Evolutionary conservation across 2,797 vertebrate genomes (phyloP).

Genomic region (Gorsachius magnificus): DNA sequence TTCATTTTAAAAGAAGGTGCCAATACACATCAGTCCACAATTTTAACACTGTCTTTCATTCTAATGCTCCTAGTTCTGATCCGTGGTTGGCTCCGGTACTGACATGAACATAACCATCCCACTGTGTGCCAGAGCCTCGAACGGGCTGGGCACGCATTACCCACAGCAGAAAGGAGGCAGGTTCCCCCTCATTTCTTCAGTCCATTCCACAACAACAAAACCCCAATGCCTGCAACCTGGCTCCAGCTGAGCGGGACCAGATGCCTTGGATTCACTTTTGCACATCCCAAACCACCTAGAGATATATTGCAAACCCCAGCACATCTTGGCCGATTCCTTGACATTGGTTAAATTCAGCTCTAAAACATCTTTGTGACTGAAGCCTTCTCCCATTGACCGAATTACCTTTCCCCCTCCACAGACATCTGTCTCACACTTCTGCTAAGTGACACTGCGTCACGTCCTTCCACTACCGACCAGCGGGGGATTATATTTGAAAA

Average conservation of each 20-base stretch:
- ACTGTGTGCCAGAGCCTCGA: rapidly evolving
- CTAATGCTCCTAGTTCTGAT: not conserved
- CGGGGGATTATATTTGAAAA: not conserved
- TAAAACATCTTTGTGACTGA: not conserved
- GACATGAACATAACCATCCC: not conserved
- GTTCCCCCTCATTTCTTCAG: not conserved
- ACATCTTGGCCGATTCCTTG: not conserved
- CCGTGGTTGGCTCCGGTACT: not conserved
- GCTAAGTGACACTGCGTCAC: not conserved
- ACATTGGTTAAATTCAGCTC: not conserved
- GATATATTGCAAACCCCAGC: not conserved
- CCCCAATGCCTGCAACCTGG: not conserved
- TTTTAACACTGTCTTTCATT: not conserved
- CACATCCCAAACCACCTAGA: not conserved
- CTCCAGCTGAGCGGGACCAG: not conserved
- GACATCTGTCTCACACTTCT: not conserved
- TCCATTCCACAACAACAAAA: not conserved
- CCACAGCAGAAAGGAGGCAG: not conserved
- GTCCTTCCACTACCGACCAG: not conserved
- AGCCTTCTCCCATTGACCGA: not conserved
- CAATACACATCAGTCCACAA: not conserved
- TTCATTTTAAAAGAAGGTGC: slow-evolving; percentile 1
- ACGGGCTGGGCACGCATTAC: not conserved
- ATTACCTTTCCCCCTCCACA: not conserved
- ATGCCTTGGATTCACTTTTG: not conserved